Evolutionary conservation across 2,888 invertebrate genomes (phyloP), one percentile per base, ranked within the genome.

Genomic region (Deilephila elpenor): DNA sequence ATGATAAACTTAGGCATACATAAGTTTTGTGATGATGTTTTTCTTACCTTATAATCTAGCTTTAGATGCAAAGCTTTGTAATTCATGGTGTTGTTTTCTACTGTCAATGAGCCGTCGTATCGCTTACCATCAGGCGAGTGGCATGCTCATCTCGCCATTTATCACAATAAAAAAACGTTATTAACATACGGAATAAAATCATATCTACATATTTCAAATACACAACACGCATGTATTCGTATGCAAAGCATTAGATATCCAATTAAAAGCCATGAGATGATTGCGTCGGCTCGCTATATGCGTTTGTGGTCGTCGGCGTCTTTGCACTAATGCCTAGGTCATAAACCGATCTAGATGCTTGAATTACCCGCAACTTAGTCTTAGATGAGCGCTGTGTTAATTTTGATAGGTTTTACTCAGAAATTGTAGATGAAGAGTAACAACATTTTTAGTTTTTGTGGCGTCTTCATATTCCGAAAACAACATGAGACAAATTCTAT

Each of bases 261-360:
- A 89, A 90, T 90, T 90, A 88, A 86, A 83, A 81, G 86, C 85
- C 84, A 89, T 89, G 85, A 89, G 87, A 84, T 85, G 84, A 89
- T 86, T 88, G 88, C 89, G 86, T 71, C 76, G 77, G 76, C 76
- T 70, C 62, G 79, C 74, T 80, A 76, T 82, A 87, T 88, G 86
- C 85, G 88, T 89, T 85, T 83, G 86, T 84, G 79, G 84, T 81
- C 82, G 89, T 86, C 90, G 90, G 91, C 88, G 79, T 86, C 87
- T 88, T 89, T 88, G 87, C 85, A 83, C 83, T 89, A 89, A 91
- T 91, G 82, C 85, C 83, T 81, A 79, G 80, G 86, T 88, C 82
- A 86, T 91, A 90, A 89, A 88, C 79, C 78, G 78, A 73, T 77
- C 79, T 80, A 78, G 80, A 83, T 84, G 85, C 84, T 44, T 83